Conservation (phyloP, 2,888 invertebrate genomes). For the Acrocyrtus sp. region DNA sequence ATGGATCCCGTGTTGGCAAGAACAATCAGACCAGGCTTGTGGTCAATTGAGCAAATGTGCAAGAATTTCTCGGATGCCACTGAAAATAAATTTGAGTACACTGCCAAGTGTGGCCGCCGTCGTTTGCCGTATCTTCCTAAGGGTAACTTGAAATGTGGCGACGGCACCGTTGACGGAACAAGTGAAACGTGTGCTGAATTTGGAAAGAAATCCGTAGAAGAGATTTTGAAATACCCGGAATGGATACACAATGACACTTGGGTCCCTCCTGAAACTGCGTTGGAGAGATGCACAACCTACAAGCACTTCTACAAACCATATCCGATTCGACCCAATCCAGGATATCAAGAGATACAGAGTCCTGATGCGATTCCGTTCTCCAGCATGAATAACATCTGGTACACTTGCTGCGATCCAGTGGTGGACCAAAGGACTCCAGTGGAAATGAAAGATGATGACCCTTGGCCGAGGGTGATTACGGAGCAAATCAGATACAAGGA, state of each 20-base stretch:
- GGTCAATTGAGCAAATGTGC: constrained; percentile 59
- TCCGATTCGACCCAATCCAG: constrained; percentile 23
- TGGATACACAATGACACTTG: constrained; percentile 57
- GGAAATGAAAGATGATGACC: constrained; percentile 58
- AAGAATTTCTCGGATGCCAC: constrained; percentile 49
- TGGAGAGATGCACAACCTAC: constrained; percentile 60
- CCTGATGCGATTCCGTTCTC: constrained; percentile 61
- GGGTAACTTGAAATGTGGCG: constrained; percentile 30
- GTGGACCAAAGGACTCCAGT: constrained; percentile 56
- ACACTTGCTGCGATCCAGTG: constrained; percentile 58
- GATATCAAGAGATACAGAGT: constrained; percentile 19
- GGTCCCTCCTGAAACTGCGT: constrained; percentile 51
- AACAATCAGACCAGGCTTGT: constrained; percentile 48
- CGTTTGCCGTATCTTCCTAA: constrained; percentile 9
- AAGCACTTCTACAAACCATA: constrained; percentile 57
- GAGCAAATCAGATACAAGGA: constrained; percentile 54
- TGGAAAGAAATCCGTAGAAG: constrained; percentile 35
- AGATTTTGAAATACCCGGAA: constrained; percentile 35
- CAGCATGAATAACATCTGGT: constrained; percentile 55
- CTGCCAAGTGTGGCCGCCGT: constrained; percentile 34
- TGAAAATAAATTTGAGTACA: constrained; percentile 36
- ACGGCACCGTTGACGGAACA: constrained; percentile 43
- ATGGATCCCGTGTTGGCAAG: constrained; percentile 55
- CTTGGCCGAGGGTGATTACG: constrained; percentile 59
- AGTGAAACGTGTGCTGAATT: constrained; percentile 52